Base-by-base conservation (phyloP, 2,888 invertebrate genomes). In the Gonocerus acuteangulatus region DNA sequence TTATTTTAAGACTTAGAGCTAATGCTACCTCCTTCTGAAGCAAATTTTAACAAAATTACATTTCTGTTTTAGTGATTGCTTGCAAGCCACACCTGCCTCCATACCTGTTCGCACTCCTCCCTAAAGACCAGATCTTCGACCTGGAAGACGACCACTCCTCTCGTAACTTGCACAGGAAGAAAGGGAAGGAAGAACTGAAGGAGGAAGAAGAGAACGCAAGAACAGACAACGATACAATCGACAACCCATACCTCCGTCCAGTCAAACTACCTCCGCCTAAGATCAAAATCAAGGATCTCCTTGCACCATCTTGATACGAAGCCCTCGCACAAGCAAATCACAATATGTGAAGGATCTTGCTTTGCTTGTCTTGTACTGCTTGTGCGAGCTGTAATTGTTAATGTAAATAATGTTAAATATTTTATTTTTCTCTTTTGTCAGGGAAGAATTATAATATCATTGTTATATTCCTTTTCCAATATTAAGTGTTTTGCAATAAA, bases 51-150 rank as follows among this genome's bases (percentile, higher is more conserved):
- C 27, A 27, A 27, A 27, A 27, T 4, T 4, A 13, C 27, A 47
- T 23, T 70, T 69, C 57, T 67, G 69, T 75, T 77, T 58, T 77
- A 91, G 91, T 96, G 69, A 94, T 95, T 71, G 89, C 91, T 1
- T 87, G 89, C 71, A 89, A 90, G 71, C 85, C 91, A 0, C 80
- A 83, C 66, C 85, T 85, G 72, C 89, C 90, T 4, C 84, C 93
- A 1, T 95, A 95, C 72, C 74, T 93, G 44, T 83, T 86, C 64
- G 92, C 94, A 2, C 77, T 95, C 22, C 76, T 95, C 69, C 95
- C 95, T 0, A 89, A 89, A 68, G 95, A 96, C 77, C 94, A 95
- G 78, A 89, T 95, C 36, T 91, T 94, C 74, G 94, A 95, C 71
- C 86, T 89, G 71, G 92, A 93, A 72, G 89, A 90, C 71, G 86